Evolutionary conservation across 2,113 vertebrate species (phyloP).

Genomic region (Pao palembangensis): DNA sequence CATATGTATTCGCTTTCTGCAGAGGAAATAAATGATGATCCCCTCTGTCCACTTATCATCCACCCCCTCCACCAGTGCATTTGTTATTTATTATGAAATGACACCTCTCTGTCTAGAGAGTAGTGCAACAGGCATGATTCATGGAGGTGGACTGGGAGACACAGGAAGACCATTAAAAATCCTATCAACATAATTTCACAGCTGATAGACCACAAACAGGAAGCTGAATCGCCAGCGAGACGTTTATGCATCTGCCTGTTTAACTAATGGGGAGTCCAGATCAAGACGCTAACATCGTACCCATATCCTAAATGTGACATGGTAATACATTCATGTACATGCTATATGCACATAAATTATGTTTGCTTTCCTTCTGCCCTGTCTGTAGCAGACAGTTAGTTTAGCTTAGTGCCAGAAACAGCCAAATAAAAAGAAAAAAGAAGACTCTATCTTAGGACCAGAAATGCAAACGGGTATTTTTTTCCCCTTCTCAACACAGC

Average conservation of each 20-base stretch:
- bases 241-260: constrained; percentile 33
- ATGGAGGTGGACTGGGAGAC: constrained; percentile 44
- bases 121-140: constrained; percentile 58
- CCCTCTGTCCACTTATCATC: constrained; percentile 61
- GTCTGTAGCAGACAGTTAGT: too few relatives aligned
- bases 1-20: constrained; percentile 67
- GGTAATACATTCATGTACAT: neutral
- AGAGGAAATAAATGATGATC: constrained; percentile 58
- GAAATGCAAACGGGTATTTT: too few relatives aligned
- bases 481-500: too few relatives aligned
- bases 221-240: constrained; percentile 33
- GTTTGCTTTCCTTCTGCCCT: too few relatives aligned
- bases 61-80: constrained; percentile 41
- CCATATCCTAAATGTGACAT: constrained; percentile 16
- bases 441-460: too few relatives aligned
- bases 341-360: too few relatives aligned
- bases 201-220: constrained; percentile 27
- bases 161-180: constrained; percentile 65
- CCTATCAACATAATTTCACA: constrained; percentile 57
- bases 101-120: constrained; percentile 61
- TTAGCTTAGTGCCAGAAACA: too few relatives aligned
- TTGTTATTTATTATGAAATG: constrained; percentile 69
- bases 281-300: constrained; percentile 11
- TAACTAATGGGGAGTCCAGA: constrained; percentile 42
- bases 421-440: too few relatives aligned